Base-by-base conservation (phyloP, 2,797 vertebrate genomes). In the Danio jaintianensis region DNA sequence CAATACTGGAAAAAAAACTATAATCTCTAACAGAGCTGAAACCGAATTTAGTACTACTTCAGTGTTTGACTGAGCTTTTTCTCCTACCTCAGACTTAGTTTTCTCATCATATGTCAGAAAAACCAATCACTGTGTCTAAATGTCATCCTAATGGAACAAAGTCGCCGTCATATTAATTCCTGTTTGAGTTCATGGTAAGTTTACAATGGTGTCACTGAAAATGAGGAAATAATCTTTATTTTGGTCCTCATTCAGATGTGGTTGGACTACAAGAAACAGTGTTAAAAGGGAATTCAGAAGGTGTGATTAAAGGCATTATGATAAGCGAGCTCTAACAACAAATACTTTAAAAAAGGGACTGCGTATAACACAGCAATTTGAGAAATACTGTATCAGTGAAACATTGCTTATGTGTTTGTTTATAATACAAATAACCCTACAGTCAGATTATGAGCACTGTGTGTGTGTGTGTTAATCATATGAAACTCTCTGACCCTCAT, bases 41-140 rank as follows among this genome's bases (percentile, higher is more conserved):
- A 74, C 45, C 79, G 13, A 55, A 43, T 45, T 20, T 22, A 45
- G 9, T 29, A 47, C 67, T 61, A 67, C 22, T 63, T 71, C 29
- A 73, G 52, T 85, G 77, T 85, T 84, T 68, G 29, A 78, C 20
- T 73, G 40, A 12, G 63, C 80, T 77, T 74, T 22, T 76, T 86
- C 50, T 88, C 81, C 89, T 91, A 92, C 91, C 90, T 93, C 92
- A 90, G 63, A 78, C 83, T 82, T 91, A 91, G 86, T 77, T 83
- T 48, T 20, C 40, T 56, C 53, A n/a, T 50, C 11, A 29, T 4
- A n/a, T 66, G 50, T 56, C 20, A 48, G 3, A 18, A 55, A 20
- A 29, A 70, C 7, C 29, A 20, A 58, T 72, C 69, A 45, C 40
- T 58, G 52, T 58, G 53, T 58, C 6, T 78, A 59, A 69, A 61